Conservation (phyloP, 2,888 invertebrate species). For the Rosalia funebris region DNA sequence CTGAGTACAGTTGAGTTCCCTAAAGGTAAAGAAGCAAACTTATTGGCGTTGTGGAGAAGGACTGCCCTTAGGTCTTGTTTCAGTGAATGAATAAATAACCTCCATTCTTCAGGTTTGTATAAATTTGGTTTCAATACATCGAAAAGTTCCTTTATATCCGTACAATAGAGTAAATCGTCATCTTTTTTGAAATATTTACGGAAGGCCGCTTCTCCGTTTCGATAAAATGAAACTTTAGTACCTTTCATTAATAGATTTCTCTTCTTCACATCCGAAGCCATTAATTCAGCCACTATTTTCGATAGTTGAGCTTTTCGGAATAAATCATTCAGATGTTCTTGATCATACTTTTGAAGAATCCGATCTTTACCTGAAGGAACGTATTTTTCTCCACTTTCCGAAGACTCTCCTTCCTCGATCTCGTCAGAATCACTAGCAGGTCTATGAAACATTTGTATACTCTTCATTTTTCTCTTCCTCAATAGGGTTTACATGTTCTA, state of each 20-base stretch:
- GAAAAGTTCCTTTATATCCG: background rate
- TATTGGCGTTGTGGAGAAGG: background rate
- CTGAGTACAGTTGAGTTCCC: background rate
- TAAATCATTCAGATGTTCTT: background rate
- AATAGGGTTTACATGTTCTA: background rate
- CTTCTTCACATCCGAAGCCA: background rate
- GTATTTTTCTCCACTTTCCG: background rate
- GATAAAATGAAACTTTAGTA: conserved; percentile 1
- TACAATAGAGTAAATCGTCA: background rate
- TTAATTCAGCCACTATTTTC: background rate
- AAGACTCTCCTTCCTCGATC: background rate
- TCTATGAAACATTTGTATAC: background rate
- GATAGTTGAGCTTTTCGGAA: background rate
- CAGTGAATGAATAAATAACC: background rate
- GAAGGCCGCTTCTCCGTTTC: background rate
- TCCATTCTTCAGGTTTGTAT: background rate
- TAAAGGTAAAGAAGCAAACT: background rate
- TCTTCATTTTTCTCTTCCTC: background rate
- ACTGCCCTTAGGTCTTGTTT: background rate
- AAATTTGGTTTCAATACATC: background rate
- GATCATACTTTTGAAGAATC: background rate
- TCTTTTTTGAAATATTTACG: background rate
- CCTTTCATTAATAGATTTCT: background rate
- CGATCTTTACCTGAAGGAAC: background rate
- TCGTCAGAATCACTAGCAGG: background rate